Base-by-base conservation (phyloP, 2,797 vertebrate species). In the Tangara arthus region DNA sequence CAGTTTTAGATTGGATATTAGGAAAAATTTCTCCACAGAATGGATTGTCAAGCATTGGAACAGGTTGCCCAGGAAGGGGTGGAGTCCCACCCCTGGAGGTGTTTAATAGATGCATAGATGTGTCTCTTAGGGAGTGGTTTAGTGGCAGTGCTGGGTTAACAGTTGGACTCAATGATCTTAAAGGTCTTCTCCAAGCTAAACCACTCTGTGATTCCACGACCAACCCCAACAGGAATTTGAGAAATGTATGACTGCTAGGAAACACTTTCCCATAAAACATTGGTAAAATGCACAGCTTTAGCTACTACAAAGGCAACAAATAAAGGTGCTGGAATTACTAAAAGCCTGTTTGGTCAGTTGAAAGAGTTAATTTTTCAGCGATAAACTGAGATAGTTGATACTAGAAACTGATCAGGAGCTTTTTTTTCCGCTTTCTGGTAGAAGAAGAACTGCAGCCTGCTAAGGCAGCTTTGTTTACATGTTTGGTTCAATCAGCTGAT, bases 381-480 rank as follows among this genome's bases (percentile, higher is more conserved):
- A 68, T 30, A 61, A 86, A 44, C 30, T 57, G 72, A 68, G 37
- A 19, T 26, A 44, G 20, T 39, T 53, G 10, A 57, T 56, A 23
- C 22, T 19, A 59, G 49, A 82, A 85, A 82, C 21, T 32, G 49
- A 37, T 65, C n/a, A 59, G 44, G 85, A 90, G 12, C 5, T 59
- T 59, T 59, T 61, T 61, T 55, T 77, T 61, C 47, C 9, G 32
- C 6, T 4, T 9, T 9, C 26, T 0, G 0, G 6, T 35, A 46
- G 24, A 60, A 75, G 1, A 57, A 55, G 39, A 73, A 78, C 55
- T 75, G 35, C 53, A 57, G 57, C 20, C 11, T 72, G 53, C 79
- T 35, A 27, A 32, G 0, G 1, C 23, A 52, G 82, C 55, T 88
- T 61, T 81, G 69, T 91, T 93, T 53, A 57, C 34, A 3, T 22